A percentile compares a stretch with the other conserved stretches of the same genome.
Conservation (phyloP, 2,113 vertebrate genomes). For the Colistium nudipinnis region DNA sequence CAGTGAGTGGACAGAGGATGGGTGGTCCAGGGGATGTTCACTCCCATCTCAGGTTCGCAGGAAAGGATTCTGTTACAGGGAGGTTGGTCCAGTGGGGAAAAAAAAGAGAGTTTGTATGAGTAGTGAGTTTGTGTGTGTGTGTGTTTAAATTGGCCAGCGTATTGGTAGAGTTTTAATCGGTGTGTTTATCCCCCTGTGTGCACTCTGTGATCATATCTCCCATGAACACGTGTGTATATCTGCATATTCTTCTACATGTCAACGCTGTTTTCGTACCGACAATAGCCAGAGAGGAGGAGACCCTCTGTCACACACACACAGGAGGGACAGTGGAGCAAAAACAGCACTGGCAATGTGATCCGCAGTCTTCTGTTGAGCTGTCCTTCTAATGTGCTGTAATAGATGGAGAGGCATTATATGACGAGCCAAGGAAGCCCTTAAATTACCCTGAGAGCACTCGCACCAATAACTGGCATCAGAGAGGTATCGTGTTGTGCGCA, state of each 20-base stretch:
- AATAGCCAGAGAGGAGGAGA: background rate
- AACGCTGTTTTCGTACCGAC: background rate
- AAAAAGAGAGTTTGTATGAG: background rate
- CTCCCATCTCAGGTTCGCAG: constrained; percentile 55
- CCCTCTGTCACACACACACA: constrained; percentile 32
- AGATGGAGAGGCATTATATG: constrained; percentile 60
- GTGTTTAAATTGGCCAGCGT: background rate
- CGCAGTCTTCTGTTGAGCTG: constrained; percentile 28
- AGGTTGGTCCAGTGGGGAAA: constrained; percentile 13
- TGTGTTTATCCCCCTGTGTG: background rate
- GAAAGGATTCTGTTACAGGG: constrained; percentile 47
- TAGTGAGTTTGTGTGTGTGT: constrained; percentile 18
- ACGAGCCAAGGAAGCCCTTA: constrained; percentile 62
- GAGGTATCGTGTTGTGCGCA: constrained; percentile 59
- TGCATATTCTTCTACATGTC: background rate
- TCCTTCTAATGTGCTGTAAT: constrained; percentile 66
- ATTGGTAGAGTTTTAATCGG: background rate
- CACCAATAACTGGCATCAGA: constrained; percentile 52
- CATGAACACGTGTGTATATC: background rate
- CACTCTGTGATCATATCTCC: background rate
- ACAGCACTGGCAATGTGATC: constrained; percentile 40
- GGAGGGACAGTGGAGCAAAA: constrained; percentile 27
- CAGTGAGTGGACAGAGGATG: constrained; percentile 37
- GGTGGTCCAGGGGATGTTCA: constrained; percentile 52
- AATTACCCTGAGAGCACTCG: constrained; percentile 70